These are phyloP conservation scores for Ceyx margarethae DNA, from an alignment of 2,113 vertebrate genomes.

Conservation along the genomic window DNA sequence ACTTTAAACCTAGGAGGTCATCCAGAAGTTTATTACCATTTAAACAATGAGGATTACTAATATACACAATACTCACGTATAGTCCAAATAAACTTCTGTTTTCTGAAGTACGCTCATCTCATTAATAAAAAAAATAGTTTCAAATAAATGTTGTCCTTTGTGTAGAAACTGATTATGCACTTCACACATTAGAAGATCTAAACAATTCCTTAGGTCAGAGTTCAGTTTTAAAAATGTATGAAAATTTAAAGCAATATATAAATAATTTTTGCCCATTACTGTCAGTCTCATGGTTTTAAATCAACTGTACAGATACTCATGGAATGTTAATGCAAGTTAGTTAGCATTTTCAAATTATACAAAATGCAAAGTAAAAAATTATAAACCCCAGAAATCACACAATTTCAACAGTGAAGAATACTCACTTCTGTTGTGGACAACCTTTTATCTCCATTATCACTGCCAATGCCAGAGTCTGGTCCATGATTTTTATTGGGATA, in stretches of 20 bases:
- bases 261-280: neutral
- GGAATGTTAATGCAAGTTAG: neutral
- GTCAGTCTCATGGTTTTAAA: neutral
- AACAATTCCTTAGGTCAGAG: neutral
- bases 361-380: neutral
- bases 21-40: neutral
- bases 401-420: neutral
- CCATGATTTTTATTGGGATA: constrained; percentile 97
- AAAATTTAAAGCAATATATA: neutral
- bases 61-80: neutral
- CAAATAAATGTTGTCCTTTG: neutral
- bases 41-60: neutral
- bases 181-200: neutral
- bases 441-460: constrained; percentile 97
- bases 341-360: neutral
- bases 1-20: neutral
- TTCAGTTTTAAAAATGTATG: neutral
- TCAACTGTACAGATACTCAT: neutral
- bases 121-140: neutral
- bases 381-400: neutral
- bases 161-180: neutral
- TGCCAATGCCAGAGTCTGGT: constrained; percentile 97
- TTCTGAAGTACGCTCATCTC: neutral
- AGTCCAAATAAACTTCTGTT: neutral
- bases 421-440: constrained; percentile 95